Percentiles rank a stretch among this genome's conserved stretches.
Conservation (phyloP, 1,140 invertebrate species). For the Anastrepha ludens region DNA sequence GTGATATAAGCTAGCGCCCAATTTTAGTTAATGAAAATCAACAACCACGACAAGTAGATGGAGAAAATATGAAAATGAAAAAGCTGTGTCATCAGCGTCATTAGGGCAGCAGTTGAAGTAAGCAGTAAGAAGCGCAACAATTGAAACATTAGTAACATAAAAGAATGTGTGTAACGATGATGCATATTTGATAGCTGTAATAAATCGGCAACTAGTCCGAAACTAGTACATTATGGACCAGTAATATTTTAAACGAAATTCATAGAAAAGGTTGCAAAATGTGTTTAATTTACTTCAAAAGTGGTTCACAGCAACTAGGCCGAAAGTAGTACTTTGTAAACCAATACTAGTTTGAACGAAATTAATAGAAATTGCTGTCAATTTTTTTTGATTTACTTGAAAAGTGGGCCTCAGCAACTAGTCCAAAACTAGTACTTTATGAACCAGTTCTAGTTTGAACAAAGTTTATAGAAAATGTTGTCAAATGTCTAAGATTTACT, state of each 20-base stretch:
- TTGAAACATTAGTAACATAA: background rate
- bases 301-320: no score
- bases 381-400: no score
- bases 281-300: no score
- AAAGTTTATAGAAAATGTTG: no score
- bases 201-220: background rate
- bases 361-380: no score
- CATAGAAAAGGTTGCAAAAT: no score
- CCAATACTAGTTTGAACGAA: no score
- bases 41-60: background rate
- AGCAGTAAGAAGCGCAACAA: background rate
- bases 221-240: background rate
- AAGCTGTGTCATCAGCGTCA: constrained; percentile 25
- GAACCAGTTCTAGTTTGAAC: no score
- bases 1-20: background rate
- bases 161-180: constrained; percentile 1
- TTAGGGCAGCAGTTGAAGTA: background rate
- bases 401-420: no score
- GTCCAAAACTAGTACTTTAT: background rate
- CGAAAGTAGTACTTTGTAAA: no score
- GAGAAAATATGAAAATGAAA: constrained; percentile 13
- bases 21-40: constrained; percentile 25
- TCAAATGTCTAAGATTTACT: no score
- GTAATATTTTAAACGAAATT: no score
- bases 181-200: background rate